Evolutionary conservation across 2,888 invertebrate species (phyloP).

Genomic region (Synanthedon tipuliformis): DNA sequence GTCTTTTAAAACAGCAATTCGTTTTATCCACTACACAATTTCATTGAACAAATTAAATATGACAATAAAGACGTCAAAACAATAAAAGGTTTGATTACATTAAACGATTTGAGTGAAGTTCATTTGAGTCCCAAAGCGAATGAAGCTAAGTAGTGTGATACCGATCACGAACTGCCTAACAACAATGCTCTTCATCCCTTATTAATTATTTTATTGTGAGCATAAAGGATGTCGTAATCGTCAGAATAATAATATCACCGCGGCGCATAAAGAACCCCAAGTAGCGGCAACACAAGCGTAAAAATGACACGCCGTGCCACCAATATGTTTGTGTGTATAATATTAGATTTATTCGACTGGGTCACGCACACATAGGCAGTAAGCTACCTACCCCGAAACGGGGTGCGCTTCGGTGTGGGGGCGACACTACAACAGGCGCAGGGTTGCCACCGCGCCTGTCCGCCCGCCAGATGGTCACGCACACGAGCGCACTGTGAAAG

Average conservation of each 20-base stretch:
- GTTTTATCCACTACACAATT: no score
- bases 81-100: no score
- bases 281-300: constrained; percentile 68
- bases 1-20: no score
- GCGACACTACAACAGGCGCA: constrained; percentile 42
- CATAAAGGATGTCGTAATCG: constrained; percentile 70
- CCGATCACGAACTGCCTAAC: constrained; percentile 54
- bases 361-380: constrained; percentile 52
- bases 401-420: constrained; percentile 51
- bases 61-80: no score
- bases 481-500: constrained; percentile 53
- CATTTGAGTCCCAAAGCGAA: constrained; percentile 27
- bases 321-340: constrained; percentile 68
- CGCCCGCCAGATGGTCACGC: constrained; percentile 61
- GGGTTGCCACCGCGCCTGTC: constrained; percentile 45
- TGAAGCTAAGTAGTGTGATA: constrained; percentile 55
- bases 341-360: constrained; percentile 69
- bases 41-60: no score
- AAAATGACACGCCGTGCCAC: constrained; percentile 65
- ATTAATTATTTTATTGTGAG: constrained; percentile 71
- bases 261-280: constrained; percentile 65
- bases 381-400: constrained; percentile 54
- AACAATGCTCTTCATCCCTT: constrained; percentile 68
- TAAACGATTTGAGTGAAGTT: no score
- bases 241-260: constrained; percentile 70